These are phyloP conservation scores for Mesorhabditis spiculigera DNA, from an alignment of 2,888 invertebrate genomes.

Conservation along the genomic window DNA sequence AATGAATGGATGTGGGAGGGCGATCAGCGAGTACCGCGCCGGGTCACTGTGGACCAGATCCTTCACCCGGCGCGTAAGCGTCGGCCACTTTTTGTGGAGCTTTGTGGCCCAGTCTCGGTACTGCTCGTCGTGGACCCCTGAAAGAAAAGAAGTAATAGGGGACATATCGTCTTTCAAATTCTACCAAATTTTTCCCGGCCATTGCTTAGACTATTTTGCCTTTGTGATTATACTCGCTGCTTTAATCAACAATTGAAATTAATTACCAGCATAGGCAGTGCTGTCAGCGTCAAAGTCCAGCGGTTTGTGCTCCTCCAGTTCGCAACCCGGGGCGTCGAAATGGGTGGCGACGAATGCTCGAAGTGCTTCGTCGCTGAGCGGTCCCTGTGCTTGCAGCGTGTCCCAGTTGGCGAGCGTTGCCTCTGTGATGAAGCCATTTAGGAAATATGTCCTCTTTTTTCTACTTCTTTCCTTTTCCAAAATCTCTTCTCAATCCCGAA, in stretches of 20 bases:
- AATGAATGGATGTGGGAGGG: conserved; percentile 58
- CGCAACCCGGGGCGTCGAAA: conserved; percentile 51
- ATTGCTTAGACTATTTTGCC: too few relatives aligned
- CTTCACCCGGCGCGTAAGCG: conserved; percentile 40
- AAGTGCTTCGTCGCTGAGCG: conserved; percentile 28
- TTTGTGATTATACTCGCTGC: too few relatives aligned
- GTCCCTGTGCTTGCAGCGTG: conserved; percentile 19
- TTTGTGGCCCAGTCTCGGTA: conserved; percentile 44
- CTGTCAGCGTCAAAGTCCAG: conserved; percentile 26
- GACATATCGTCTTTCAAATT: too few relatives aligned
- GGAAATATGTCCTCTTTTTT: not conserved
- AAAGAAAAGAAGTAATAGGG: not conserved
- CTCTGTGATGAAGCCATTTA: conserved; percentile 23
- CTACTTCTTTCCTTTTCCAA: not conserved
- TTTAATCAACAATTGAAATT: too few relatives aligned
- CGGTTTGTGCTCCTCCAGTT: conserved; percentile 43
- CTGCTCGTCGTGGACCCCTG: conserved; percentile 35
- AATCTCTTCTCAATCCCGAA: too few relatives aligned
- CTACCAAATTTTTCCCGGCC: too few relatives aligned
- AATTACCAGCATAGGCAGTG: not conserved
- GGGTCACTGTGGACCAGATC: conserved; percentile 18
- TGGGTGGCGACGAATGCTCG: conserved; percentile 39
- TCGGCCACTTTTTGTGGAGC: conserved; percentile 51
- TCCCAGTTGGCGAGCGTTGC: conserved; percentile 36
- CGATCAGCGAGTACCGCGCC: conserved; percentile 46